Evolutionary conservation across 2,797 vertebrate species (phyloP).

Genomic region (Phalloptychus januarius): DNA sequence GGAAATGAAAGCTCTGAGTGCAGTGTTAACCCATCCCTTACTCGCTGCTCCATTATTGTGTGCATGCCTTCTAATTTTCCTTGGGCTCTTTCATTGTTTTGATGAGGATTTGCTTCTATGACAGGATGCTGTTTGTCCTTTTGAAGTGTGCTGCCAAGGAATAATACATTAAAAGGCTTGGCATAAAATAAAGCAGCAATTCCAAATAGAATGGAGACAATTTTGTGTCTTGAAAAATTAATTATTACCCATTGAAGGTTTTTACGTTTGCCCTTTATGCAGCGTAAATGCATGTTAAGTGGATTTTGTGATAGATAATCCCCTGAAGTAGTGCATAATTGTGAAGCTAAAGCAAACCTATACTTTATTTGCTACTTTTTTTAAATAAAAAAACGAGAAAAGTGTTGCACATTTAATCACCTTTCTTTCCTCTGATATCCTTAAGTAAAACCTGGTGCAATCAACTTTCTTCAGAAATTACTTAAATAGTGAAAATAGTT

Average conservation of each 20-base stretch:
- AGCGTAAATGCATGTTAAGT: background rate
- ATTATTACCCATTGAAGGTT: background rate
- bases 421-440: background rate
- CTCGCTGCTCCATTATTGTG: constrained; percentile 46
- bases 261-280: background rate
- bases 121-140: constrained; percentile 21
- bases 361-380: background rate
- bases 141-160: constrained; percentile 7
- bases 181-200: constrained; percentile 48
- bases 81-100: constrained; percentile 26
- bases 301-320: background rate
- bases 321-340: background rate
- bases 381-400: background rate
- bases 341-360: background rate
- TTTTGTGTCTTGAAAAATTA: background rate
- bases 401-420: background rate
- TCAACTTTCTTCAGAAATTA: background rate
- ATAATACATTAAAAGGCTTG: constrained; percentile 12
- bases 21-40: constrained; percentile 78
- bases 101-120: constrained; percentile 36
- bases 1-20: constrained; percentile 80
- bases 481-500: background rate
- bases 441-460: background rate
- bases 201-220: constrained; percentile 29
- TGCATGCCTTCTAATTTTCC: constrained; percentile 48